phyloP scores from a whole-genome alignment of 2,797 vertebrate genomes.

The Paramormyrops hopkinsi region DNA sequence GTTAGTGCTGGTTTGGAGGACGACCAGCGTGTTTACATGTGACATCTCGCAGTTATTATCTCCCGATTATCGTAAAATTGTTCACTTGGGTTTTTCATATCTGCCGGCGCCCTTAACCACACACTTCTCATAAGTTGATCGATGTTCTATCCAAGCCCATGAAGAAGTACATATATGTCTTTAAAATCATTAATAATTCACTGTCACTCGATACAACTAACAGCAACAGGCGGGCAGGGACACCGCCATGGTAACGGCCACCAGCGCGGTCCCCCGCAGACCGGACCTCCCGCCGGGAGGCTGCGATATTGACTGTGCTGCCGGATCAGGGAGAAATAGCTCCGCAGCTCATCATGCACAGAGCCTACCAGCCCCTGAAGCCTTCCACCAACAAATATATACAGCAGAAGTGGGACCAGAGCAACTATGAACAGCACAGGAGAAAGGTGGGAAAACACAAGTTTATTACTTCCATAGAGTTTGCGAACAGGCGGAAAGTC shows the following conservation, averaged over 20 bases:
- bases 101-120: background rate
- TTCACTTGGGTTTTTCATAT: background rate
- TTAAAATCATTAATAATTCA: constrained; percentile 38
- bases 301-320: background rate
- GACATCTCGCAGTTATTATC: background rate
- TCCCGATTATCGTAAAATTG: background rate
- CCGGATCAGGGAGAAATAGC: background rate
- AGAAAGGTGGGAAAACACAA: constrained; percentile 45
- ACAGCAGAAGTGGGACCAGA: constrained; percentile 65
- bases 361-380: constrained; percentile 60
- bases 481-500: background rate
- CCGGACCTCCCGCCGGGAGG: constrained; percentile 7
- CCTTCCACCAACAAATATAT: constrained; percentile 61
- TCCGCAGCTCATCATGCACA: constrained; percentile 48
- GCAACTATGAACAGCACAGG: constrained; percentile 51
- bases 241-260: constrained; percentile 44
- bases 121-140: background rate
- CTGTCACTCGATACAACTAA: constrained; percentile 33
- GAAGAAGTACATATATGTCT: background rate
- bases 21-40: background rate
- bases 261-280: background rate
- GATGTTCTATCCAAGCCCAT: background rate
- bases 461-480: background rate
- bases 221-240: constrained; percentile 24
- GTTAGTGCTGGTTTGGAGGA: background rate